These are phyloP conservation scores for Coracopsis vasa DNA, from an alignment of 2,113 vertebrate species.

Conservation along the genomic window DNA sequence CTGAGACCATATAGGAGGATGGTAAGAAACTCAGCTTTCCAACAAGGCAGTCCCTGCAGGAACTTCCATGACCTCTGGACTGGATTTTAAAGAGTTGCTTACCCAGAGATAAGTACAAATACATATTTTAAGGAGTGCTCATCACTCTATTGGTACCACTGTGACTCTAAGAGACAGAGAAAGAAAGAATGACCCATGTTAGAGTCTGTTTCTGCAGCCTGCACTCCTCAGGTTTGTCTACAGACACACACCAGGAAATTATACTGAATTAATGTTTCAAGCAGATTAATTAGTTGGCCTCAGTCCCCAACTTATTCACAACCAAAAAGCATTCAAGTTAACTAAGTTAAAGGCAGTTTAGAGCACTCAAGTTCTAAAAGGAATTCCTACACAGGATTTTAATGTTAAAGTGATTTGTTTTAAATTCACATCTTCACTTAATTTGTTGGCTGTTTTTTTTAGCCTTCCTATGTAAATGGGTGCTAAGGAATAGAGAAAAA, in stretches of 20 bases:
- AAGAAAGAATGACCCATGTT: not conserved
- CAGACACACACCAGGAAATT: not conserved
- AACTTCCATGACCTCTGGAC: not conserved
- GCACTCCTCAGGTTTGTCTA: not conserved
- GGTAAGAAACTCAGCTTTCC: not conserved
- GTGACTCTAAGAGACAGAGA: not conserved
- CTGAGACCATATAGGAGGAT: not conserved
- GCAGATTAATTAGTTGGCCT: not conserved
- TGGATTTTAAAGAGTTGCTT: not conserved
- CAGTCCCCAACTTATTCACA: not conserved
- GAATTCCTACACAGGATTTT: not conserved
- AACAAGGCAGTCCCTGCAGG: not conserved
- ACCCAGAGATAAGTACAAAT: not conserved
- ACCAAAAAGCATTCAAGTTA: not conserved
- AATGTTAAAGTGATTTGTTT: not conserved
- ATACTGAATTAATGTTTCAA: not conserved
- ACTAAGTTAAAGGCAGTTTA: not conserved
- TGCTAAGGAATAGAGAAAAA: not conserved
- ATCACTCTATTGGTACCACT: not conserved
- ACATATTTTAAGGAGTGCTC: not conserved
- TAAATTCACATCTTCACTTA: not conserved
- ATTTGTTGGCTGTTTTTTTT: not conserved
- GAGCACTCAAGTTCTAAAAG: not conserved
- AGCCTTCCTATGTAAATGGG: not conserved
- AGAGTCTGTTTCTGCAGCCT: not conserved